Evolutionary conservation across 2,888 invertebrate genomes (phyloP).

Genomic region (Actias luna): DNA sequence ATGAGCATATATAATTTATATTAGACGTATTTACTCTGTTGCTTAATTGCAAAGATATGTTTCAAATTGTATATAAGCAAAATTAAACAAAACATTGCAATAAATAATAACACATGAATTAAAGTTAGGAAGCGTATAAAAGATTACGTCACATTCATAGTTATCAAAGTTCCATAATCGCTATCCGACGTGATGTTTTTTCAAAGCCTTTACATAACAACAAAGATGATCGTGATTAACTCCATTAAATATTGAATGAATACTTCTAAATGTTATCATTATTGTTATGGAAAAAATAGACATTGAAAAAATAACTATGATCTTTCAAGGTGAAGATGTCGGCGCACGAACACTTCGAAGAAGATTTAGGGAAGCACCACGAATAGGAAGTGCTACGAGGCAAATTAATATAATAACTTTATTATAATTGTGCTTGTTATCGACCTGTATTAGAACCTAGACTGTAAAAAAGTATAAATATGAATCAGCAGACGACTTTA

Average conservation of each 20-base stretch:
- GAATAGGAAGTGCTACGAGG: conserved; percentile 62
- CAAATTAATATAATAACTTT: conserved; percentile 39
- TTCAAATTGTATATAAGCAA: neutral
- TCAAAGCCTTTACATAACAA: conserved; percentile 46
- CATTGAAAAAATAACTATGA: conserved; percentile 64
- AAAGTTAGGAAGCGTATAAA: conserved; percentile 52
- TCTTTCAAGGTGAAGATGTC: conserved; percentile 74
- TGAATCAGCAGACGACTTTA: neutral
- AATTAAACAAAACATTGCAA: neutral
- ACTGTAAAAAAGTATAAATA: neutral
- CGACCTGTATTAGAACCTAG: neutral
- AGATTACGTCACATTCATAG: conserved; percentile 59
- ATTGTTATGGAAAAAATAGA: conserved; percentile 64
- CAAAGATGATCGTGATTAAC: conserved; percentile 68
- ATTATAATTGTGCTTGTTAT: neutral
- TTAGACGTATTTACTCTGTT: neutral
- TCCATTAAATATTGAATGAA: conserved; percentile 70
- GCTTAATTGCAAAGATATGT: neutral
- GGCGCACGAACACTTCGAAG: conserved; percentile 65
- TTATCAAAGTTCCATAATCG: conserved; percentile 57
- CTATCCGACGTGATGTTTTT: conserved; percentile 47
- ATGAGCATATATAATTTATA: neutral
- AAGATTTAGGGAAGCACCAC: conserved; percentile 68
- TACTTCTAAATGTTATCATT: conserved; percentile 71
- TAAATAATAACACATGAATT: conserved; percentile 3